Percentiles rank a stretch among this genome's conserved stretches.
Conservation (phyloP, 2,113 vertebrate genomes). For the Panurus biarmicus region DNA sequence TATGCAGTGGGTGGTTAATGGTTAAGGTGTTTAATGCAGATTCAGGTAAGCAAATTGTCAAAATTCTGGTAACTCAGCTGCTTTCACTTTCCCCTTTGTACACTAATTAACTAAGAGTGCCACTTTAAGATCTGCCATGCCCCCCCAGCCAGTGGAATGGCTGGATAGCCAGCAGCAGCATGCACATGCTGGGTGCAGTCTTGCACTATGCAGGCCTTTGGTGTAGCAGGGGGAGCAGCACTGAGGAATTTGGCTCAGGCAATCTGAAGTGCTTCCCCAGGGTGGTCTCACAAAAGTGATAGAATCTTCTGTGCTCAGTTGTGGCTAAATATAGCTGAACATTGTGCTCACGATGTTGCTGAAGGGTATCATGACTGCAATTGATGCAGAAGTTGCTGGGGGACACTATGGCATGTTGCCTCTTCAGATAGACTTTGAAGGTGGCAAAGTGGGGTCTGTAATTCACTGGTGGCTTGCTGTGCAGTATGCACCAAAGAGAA, state of each 20-base stretch:
- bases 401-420: not conserved
- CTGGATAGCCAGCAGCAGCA: not conserved
- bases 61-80: not conserved
- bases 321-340: not conserved
- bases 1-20: not conserved
- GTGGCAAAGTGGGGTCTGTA: not conserved
- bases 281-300: not conserved
- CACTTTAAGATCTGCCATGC: accelerated
- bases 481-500: not conserved
- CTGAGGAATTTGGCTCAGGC: not conserved
- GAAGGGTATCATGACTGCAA: not conserved
- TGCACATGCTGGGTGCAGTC: not conserved
- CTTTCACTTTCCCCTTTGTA: not conserved
- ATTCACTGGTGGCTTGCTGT: not conserved
- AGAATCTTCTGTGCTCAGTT: not conserved
- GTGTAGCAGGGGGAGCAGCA: not conserved
- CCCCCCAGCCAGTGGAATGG: not conserved
- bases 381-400: not conserved
- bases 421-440: not conserved
- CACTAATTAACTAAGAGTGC: not conserved
- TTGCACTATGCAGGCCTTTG: not conserved
- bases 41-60: not conserved
- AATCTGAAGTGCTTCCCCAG: not conserved
- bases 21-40: not conserved
- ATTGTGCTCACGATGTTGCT: accelerated